Base-by-base conservation (phyloP, 2,113 vertebrate species). In the Takifugu flavidus region DNA sequence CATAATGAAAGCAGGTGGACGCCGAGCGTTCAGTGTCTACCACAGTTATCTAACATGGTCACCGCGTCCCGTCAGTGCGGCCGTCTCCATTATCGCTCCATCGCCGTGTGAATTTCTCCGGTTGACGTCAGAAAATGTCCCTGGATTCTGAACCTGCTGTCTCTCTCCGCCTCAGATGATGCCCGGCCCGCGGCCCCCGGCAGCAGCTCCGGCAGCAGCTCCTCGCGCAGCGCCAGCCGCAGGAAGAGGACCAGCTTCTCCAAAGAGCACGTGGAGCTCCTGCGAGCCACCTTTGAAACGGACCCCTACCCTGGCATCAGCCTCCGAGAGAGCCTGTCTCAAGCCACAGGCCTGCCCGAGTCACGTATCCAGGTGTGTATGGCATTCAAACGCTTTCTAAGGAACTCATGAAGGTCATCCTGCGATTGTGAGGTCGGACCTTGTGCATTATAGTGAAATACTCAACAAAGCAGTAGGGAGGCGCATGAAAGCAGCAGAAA, bases 181-280 rank as follows among this genome's bases (percentile, higher is more conserved):
- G 11, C 72, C 80, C 62, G 54, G 8, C 13, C 81, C 2, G 49
- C 13, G 25, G 55, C 59, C 58, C 70, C 74, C 44, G 3, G 63
- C 20, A 10, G 69, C 0, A 25, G 49, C 45, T 71, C 75, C 44
- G 2, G 63, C 25, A 7, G 70, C 0, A 25, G 49, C 46, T 72
- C 77, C 13, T 67, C 86, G 50, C 84, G 87, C 59, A 86, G 74
- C 13, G 62, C 88, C 53, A 90, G 85, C 56, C 90, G 90, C 75
- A 88, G 90, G 44, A 92, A 91, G 82, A 87, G 90, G 49, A 92
- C 90, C 56, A 89, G 87, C 55, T 92, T 92, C 71, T 89, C 90
- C 62, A 91, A 92, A 59, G 90, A 90, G 0, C 87, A 92, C 0
- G 88, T 92, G 62, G 90, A 89, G 68, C 82, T 91, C 28, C 79